These are phyloP conservation scores for Herminia tarsipennalis DNA, from an alignment of 2,888 invertebrate species.

Conservation along the genomic window DNA sequence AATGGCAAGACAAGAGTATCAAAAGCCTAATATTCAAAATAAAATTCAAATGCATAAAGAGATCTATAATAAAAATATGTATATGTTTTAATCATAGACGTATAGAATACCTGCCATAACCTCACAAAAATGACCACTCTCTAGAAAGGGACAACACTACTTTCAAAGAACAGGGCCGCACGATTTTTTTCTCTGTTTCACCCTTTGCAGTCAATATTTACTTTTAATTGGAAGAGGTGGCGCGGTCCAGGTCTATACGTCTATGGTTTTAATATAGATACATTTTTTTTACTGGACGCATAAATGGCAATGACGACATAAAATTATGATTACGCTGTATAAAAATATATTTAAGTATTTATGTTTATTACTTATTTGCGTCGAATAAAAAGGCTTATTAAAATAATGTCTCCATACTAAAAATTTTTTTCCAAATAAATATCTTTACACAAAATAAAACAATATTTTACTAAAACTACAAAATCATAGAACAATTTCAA, in stretches of 20 bases:
- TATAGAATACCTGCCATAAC: too few species aligned
- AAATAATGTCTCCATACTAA: too few species aligned
- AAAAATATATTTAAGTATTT: slow-evolving; percentile 2
- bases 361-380: slow-evolving; percentile 1
- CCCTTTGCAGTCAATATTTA: too few species aligned
- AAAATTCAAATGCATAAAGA: slow-evolving; percentile 65
- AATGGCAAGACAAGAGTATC: slow-evolving; percentile 37
- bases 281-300: slow-evolving; percentile 39
- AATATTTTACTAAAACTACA: slow-evolving; percentile 2
- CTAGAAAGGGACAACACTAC: too few species aligned
- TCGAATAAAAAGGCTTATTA: neutral
- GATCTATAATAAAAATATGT: slow-evolving; percentile 51
- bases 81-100: slow-evolving; percentile 3
- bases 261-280: too few species aligned
- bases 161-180: too few species aligned
- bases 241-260: too few species aligned
- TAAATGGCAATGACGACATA: slow-evolving; percentile 13
- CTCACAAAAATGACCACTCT: too few species aligned
- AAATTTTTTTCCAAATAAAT: too few species aligned
- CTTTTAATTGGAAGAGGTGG: too few species aligned
- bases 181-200: too few species aligned
- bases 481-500: slow-evolving; percentile 11
- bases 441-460: neutral
- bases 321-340: neutral
- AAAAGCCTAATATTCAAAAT: slow-evolving; percentile 45